Base-by-base conservation (phyloP, 2,888 invertebrate genomes). In the Drosophila borealis region DNA sequence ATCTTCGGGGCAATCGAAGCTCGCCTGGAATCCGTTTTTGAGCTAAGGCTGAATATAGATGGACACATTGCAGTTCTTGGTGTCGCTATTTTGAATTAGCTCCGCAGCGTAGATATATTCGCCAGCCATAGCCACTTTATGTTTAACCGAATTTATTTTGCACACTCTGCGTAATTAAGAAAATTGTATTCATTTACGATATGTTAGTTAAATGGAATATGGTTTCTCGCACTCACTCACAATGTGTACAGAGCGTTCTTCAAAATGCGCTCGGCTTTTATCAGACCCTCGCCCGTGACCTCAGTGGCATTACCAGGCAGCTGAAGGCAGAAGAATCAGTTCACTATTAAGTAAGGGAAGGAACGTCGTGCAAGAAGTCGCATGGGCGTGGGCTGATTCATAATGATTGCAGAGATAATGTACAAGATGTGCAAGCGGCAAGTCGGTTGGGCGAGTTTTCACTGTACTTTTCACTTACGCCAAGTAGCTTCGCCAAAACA, bases 11-110 rank as follows among this genome's bases (percentile, higher is more conserved):
- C 67, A 79, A 6, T 80, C 37, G 37, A 85, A 79, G 14, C 76
- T 80, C 4, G 83, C 76, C 56, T 79, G 49, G 42, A 72, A 61
- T 19, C 81, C 81, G 39, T 81, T 56, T 1, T 63, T 49, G 34
- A 78, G 29, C 85, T 80, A 85, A 25, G 81, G 54, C n/a, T 73
- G 84, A 2, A 59, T 72, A 76, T 70, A 79, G 50, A 85, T n/a
- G n/a, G n/a, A n/a, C n/a, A n/a, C n/a, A n/a, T n/a, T n/a, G n/a
- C n/a, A n/a, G n/a, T n/a, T n/a, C n/a, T n/a, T n/a, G n/a, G 68
- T 77, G 0, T 70, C 66, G 36, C 56, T 57, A 11, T 51, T 62
- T 44, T 75, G 75, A 37, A 84, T 33, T 2, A 84, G 70, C 33
- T 84, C 80, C 9, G 64, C 85, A 0, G 69, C 63, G 36, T 71